Base-by-base conservation (phyloP, 1,140 invertebrate species). In the Ceratosolen fusciceps region DNA sequence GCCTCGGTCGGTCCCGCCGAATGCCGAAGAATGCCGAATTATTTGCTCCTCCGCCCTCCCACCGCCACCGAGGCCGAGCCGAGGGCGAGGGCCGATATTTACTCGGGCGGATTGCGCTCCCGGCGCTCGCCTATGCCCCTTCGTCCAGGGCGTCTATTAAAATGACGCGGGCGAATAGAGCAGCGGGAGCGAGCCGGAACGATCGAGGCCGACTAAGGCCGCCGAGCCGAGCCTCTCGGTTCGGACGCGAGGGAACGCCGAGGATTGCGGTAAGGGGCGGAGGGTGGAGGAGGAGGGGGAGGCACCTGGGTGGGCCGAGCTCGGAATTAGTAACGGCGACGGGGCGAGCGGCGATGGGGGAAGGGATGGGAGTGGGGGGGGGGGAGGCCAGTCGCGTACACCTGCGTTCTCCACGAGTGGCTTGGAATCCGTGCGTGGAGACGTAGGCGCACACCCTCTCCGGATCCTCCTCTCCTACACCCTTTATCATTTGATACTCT, bases 271-370 rank as follows among this genome's bases (percentile, higher is more conserved):
- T 7, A 19, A 8, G 2, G n/a, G 10, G 56, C 8, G 56, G 26
- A 1, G 52, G 29, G 43, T 31, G 39, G 47, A n/a, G n/a, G n/a
- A 65, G 58, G 31, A 14, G 5, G 34, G 60, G 54, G 26, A 37
- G n/a, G 49, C 43, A 52, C 60, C 37, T 80, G 79, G 79, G 79
- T 80, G 79, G 79, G 79, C 79, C 56, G 56, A 76, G 43, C 72
- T 68, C 47, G 54, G 67, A 80, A 80, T 80, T 80, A 80, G 79
- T 72, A 62, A 80, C 74, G 74, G 73, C 21, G 54, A 5, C 43
- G 43, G 16, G 24, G 60, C 1, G 37, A 21, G 24, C 3, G 10
- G 21, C 24, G 12, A 7, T 3, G 10, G 58, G 52, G 73, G 56
- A 52, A 7, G 43, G 29, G 7, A 2, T 26, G n/a, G 62, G 12